Base-by-base conservation (phyloP, 2,888 invertebrate genomes). In the Andrena marginata region DNA sequence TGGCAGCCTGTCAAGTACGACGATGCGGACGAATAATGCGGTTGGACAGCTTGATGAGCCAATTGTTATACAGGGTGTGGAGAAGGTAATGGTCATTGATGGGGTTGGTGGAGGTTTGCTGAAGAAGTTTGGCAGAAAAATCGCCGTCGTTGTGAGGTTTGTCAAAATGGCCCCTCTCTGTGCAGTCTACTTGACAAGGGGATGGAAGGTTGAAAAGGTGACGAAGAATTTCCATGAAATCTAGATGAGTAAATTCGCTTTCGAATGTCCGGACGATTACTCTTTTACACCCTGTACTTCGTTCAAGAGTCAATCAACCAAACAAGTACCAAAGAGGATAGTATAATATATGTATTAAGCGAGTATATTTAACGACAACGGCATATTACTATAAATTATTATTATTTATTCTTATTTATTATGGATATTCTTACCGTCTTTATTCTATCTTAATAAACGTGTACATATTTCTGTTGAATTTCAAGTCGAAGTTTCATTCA, bases 351-450 rank as follows among this genome's bases (percentile, higher is more conserved):
- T 60, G 60, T 54, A 51, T 59, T 81, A 65, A 80, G 76, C 70
- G 60, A 71, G 64, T 78, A 68, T 83, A 73, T 84, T 74, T 69
- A 83, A 71, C 59, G 29, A 62, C 63, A 54, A 74, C 16, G 31
- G 35, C 42, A 51, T 84, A 73, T 56, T 60, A 73, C 76, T 74
- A 74, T 84, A 63, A 33, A 81, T 77, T 78, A 71, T 84, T 74
- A 56, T 87, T 86, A 77, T 72, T 85, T 85, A 85, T 85, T 85
- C 84, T 77, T 85, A 85, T 85, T 89, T 84, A 85, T 83, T 85
- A 82, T 86, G 63, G 72, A 77, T 85, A 62, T 89, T 83, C 81
- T 81, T 87, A 78, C 78, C 35, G 67, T 65, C 67, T 67, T 71
- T 78, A 83, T 42, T 68, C 56, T 56, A 56, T 26, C 59, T 49